Percentiles rank a stretch among this genome's conserved stretches.
phyloP scores from a whole-genome alignment of 2,113 vertebrate species.

The Dascyllus trimaculatus region DNA sequence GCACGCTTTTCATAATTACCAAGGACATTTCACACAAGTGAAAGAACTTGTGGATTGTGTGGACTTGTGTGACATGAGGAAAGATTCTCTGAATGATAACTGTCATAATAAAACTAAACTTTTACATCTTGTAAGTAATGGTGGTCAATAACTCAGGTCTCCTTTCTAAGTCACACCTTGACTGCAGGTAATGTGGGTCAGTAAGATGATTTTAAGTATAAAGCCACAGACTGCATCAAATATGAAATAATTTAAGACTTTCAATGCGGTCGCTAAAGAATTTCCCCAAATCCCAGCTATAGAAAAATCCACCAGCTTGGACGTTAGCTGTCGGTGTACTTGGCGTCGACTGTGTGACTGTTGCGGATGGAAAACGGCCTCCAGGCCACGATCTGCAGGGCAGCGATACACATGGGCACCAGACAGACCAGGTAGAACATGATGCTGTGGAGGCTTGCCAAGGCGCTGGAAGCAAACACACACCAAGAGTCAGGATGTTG shows the following conservation, averaged over 20 bases:
- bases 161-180: too few species aligned
- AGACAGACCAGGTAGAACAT: conserved; percentile 92
- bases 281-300: not conserved
- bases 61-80: too few species aligned
- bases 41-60: too few species aligned
- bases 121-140: not conserved
- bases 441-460: conserved; percentile 84
- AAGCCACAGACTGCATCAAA: not conserved
- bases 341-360: conserved; percentile 83
- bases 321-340: conserved; percentile 74
- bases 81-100: not conserved
- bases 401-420: conserved; percentile 86
- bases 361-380: conserved; percentile 89
- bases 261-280: not conserved
- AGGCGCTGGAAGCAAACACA: conserved; percentile 75
- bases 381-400: conserved; percentile 88
- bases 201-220: not conserved
- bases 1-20: too few species aligned
- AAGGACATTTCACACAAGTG: too few species aligned
- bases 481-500: not conserved
- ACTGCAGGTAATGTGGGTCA: too few species aligned
- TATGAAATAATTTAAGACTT: not conserved
- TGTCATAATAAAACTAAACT: not conserved
- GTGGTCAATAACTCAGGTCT: not conserved
- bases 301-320: not conserved